Percentiles rank a stretch among this genome's conserved stretches.
Conservation (phyloP, 2,888 invertebrate genomes). For the Drosophila incognita region DNA sequence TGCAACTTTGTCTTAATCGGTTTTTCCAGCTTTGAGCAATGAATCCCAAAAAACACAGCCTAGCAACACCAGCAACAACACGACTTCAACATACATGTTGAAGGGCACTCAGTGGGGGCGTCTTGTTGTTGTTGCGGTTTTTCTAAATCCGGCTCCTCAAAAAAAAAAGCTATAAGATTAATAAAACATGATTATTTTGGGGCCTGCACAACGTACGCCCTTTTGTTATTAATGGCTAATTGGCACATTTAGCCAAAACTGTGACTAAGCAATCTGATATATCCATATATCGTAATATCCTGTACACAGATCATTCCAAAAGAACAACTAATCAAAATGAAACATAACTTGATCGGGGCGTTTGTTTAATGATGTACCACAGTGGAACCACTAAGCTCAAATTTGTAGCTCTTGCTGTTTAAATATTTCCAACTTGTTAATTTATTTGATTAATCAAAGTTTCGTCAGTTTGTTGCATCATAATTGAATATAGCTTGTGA, state of each 20-base stretch:
- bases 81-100: conserved; percentile 3
- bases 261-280: conserved; percentile 14
- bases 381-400: conserved; percentile 4
- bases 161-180: conserved; percentile 12
- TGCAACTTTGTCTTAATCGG: conserved; percentile 45
- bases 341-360: conserved; percentile 5
- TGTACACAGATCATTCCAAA: conserved; percentile 39
- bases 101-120: conserved; percentile 51
- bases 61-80: neutral
- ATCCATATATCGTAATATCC: conserved; percentile 54
- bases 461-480: conserved; percentile 14
- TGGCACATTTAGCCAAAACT: conserved; percentile 34
- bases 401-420: neutral
- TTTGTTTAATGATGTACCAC: conserved; percentile 12
- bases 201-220: conserved; percentile 31
- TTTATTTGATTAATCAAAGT: neutral
- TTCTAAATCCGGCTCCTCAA: conserved; percentile 56
- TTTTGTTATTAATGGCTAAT: conserved; percentile 33
- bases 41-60: neutral
- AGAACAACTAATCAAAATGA: conserved; percentile 14
- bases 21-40: conserved; percentile 24
- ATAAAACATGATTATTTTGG: conserved; percentile 16
- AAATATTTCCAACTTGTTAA: neutral
- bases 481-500: conserved; percentile 6
- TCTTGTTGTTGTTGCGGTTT: conserved; percentile 37